A percentile compares a stretch with the other conserved stretches of the same genome.
phyloP scores from a whole-genome alignment of 2,797 vertebrate species.

The Prunella strophiata region DNA sequence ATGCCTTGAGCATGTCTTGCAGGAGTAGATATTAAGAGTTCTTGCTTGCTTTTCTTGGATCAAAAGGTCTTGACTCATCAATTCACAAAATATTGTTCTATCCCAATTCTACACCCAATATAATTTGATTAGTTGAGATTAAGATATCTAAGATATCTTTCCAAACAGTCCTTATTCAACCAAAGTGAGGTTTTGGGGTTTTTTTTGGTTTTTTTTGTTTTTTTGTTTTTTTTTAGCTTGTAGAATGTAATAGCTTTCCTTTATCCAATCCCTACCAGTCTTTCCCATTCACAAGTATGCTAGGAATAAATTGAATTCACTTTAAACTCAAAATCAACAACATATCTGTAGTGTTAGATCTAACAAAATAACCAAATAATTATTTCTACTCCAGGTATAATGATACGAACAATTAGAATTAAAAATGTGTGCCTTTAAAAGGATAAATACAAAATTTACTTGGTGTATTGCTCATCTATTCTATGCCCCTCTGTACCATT shows the following conservation, averaged over 20 bases:
- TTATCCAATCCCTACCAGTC: neutral
- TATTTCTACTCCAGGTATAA: neutral
- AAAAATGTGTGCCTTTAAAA: neutral
- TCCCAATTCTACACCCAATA: neutral
- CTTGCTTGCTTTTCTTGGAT: neutral
- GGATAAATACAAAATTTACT: neutral
- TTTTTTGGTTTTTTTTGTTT: neutral
- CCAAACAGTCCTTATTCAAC: neutral
- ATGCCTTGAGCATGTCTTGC: neutral
- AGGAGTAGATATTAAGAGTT: neutral
- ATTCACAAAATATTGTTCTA: neutral
- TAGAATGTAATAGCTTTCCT: neutral
- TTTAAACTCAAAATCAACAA: neutral
- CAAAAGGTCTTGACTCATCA: neutral
- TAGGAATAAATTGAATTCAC: neutral
- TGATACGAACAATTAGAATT: neutral
- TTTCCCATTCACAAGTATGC: neutral
- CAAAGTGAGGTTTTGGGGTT: neutral
- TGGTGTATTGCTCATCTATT: neutral
- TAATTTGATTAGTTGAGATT: neutral
- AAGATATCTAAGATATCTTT: neutral
- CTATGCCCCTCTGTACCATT: fast-evolving
- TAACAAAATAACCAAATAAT: neutral
- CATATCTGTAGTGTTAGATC: neutral
- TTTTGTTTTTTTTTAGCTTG: neutral